Percentiles rank a stretch among this genome's conserved stretches.
Evolutionary conservation across 2,797 vertebrate genomes (phyloP).

Genomic region (Poecilia gillii): DNA sequence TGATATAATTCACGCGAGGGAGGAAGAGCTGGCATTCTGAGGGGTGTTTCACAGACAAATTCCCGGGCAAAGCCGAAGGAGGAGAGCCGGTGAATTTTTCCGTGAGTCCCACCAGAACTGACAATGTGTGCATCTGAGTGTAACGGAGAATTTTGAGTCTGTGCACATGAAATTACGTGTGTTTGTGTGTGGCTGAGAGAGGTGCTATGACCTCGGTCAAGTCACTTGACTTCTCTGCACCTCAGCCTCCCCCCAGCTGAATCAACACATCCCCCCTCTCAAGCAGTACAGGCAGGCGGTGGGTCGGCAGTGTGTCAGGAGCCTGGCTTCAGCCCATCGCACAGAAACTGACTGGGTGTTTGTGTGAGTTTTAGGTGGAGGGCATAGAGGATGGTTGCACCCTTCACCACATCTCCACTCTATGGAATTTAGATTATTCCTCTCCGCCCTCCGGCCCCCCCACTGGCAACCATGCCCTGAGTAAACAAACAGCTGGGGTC

Average conservation of each 20-base stretch:
- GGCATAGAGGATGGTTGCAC: conserved; percentile 46
- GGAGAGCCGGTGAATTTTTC: conserved; percentile 38
- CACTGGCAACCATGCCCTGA: conserved; percentile 74
- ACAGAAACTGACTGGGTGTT: conserved; percentile 70
- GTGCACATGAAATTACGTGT: conserved; percentile 22
- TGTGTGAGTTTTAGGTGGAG: conserved; percentile 69
- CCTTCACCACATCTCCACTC: conserved; percentile 64
- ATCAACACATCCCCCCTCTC: conserved; percentile 72
- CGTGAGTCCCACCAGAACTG: conserved; percentile 28
- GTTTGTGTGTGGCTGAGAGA: conserved; percentile 51
- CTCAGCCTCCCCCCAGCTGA: conserved; percentile 77
- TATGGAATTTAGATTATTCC: conserved; percentile 76
- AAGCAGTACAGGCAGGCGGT: conserved; percentile 45
- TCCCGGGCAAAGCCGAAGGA: conserved; percentile 46
- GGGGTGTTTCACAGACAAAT: conserved; percentile 65
- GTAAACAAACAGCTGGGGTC: conserved; percentile 79
- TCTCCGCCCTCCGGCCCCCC: conserved; percentile 57
- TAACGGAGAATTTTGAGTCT: conserved; percentile 14
- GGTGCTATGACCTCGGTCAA: conserved; percentile 77
- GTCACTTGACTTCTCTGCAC: conserved; percentile 81
- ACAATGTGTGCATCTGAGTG: conserved; percentile 23
- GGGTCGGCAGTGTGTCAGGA: conserved; percentile 68
- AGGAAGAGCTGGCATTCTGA: conserved; percentile 62
- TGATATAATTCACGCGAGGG: conserved; percentile 63
- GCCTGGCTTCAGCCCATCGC: conserved; percentile 70